phyloP scores from a whole-genome alignment of 2,797 vertebrate species.

The Sebastes taczanowskii region DNA sequence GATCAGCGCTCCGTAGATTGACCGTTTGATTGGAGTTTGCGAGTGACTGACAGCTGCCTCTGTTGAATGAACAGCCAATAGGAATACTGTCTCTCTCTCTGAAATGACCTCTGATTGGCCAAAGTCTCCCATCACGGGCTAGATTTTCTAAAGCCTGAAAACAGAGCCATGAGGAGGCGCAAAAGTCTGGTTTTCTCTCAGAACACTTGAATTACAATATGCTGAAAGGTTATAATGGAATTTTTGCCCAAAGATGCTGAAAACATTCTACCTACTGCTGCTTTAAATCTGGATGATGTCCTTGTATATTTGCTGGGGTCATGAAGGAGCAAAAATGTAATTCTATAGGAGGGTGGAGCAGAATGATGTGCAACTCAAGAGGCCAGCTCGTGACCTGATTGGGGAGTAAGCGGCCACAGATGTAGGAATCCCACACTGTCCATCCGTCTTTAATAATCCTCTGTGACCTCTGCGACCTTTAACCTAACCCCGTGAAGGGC shows the following conservation, averaged over 20 bases:
- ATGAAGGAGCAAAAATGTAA: neutral
- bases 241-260: neutral
- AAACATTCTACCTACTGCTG: neutral
- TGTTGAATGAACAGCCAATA: no score
- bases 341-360: neutral
- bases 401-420: neutral
- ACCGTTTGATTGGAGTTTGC: no score
- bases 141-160: no score
- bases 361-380: neutral
- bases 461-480: constrained; percentile 12
- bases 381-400: neutral
- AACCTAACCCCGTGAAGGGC: neutral
- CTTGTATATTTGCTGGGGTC: neutral
- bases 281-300: neutral
- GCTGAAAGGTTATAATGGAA: no score
- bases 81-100: no score
- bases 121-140: neutral
- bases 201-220: no score
- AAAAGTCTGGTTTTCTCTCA: no score
- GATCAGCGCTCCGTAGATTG: no score
- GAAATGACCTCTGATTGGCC: no score
- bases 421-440: neutral
- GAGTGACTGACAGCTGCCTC: no score
- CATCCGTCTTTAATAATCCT: neutral
- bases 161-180: no score